A percentile compares a stretch with the other conserved stretches of the same genome.
Conservation (phyloP, 2,888 invertebrate genomes). For the Miltochrista miniata region DNA sequence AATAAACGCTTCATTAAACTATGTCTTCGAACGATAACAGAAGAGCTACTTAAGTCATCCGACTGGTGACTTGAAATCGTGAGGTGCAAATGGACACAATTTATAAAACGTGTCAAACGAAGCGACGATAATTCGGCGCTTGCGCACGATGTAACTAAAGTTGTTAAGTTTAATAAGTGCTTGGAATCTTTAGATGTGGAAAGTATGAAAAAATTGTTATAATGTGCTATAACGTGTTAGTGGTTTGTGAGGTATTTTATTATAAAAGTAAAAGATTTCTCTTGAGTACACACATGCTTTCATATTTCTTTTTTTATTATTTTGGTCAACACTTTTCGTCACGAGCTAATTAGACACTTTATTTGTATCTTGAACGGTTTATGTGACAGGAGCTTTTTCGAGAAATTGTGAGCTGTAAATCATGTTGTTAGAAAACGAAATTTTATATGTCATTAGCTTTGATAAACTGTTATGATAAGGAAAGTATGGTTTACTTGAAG, state of each 20-base stretch:
- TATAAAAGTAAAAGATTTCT: conserved; percentile 1
- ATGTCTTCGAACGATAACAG: conserved; percentile 28
- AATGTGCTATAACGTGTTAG: conserved; percentile 6
- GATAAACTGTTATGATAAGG: too few species aligned
- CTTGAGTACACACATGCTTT: background rate
- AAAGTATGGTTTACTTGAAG: too few species aligned
- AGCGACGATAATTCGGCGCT: conserved; percentile 40
- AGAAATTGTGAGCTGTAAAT: background rate
- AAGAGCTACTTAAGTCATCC: conserved; percentile 33
- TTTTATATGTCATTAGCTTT: too few species aligned
- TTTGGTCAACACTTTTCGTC: background rate
- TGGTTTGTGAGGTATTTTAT: conserved; percentile 3
- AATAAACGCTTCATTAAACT: conserved; percentile 24
- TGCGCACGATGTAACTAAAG: conserved; percentile 19
- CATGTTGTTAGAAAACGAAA: background rate
- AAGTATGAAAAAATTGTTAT: conserved; percentile 8
- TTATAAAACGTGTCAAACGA: conserved; percentile 66
- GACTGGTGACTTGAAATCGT: conserved; percentile 50
- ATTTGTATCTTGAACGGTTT: background rate
- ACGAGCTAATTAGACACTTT: background rate
- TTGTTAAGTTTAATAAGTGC: conserved; percentile 16
- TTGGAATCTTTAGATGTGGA: conserved; percentile 10
- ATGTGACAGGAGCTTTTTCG: background rate
- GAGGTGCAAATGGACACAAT: conserved; percentile 66
- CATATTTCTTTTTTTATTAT: conserved; percentile 1